Percentiles rank a stretch among this genome's conserved stretches.
Evolutionary conservation across 2,113 vertebrate genomes (phyloP).

Genomic region (Ammodytes marinus): DNA sequence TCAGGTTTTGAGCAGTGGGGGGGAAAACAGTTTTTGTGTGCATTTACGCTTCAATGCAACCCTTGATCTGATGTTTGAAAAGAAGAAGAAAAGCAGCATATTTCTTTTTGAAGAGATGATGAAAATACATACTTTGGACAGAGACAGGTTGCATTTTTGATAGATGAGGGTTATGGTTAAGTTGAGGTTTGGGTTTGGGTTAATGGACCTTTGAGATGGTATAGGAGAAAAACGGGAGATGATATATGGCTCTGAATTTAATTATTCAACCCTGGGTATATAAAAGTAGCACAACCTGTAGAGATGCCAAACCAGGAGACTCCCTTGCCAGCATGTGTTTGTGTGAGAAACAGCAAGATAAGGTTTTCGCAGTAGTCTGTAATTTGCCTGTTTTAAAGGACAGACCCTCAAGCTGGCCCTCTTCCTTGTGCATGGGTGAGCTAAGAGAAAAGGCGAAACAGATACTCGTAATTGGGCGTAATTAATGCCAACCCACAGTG

Average conservation of each 20-base stretch:
- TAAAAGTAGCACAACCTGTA: slow-evolving; percentile 1
- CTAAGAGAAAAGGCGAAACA: slow-evolving; percentile 69
- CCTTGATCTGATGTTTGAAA: neutral
- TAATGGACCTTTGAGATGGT: neutral
- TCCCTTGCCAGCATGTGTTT: neutral
- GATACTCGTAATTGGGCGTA: slow-evolving; percentile 76
- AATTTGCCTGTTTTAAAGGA: slow-evolving; percentile 69
- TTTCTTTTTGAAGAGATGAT: neutral
- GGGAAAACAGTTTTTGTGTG: neutral
- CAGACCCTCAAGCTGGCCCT: slow-evolving; percentile 54
- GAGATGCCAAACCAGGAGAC: slow-evolving; percentile 23
- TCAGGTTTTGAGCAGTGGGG: neutral
- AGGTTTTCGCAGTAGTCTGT: slow-evolving; percentile 38
- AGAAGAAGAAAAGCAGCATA: neutral
- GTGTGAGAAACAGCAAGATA: slow-evolving; percentile 5
- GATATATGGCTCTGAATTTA: slow-evolving; percentile 8
- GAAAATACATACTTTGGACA: neutral
- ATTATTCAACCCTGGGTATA: slow-evolving; percentile 8
- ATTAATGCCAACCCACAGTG: slow-evolving; percentile 72
- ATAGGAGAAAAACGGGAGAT: neutral
- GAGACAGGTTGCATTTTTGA: neutral
- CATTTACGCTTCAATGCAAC: neutral
- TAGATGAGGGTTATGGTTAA: neutral
- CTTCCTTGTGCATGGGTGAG: slow-evolving; percentile 55
- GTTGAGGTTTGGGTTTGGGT: neutral